A percentile compares a stretch with the other conserved stretches of the same genome.
These are phyloP conservation scores for Orthosia gothica DNA, from an alignment of 2,888 invertebrate genomes.

Conservation along the genomic window DNA sequence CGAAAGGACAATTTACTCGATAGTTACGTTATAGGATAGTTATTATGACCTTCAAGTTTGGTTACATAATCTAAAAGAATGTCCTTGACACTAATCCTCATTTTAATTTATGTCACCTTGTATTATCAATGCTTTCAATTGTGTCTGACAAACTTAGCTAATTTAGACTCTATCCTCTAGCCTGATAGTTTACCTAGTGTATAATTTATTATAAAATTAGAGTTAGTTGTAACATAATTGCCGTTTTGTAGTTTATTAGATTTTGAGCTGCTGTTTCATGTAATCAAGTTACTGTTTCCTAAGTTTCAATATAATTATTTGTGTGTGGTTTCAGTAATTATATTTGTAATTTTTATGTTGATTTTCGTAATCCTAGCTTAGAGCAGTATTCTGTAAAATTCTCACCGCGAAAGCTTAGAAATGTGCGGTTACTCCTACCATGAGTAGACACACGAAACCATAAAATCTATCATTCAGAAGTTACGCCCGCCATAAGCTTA, in stretches of 20 bases:
- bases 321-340: neutral
- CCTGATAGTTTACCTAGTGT: slow-evolving; percentile 10
- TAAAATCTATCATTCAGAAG: too few species aligned
- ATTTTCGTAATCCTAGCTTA: neutral
- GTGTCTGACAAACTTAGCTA: slow-evolving; percentile 19
- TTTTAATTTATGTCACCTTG: neutral
- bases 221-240: slow-evolving; percentile 15
- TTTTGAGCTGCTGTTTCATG: slow-evolving; percentile 4
- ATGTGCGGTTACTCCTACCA: too few species aligned
- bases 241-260: slow-evolving; percentile 21
- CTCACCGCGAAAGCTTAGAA: neutral
- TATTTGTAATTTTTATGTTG: neutral
- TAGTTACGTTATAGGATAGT: neutral
- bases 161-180: slow-evolving; percentile 15
- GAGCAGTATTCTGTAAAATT: neutral
- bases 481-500: too few species aligned
- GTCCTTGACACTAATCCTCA: neutral
- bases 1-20: neutral
- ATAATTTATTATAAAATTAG: slow-evolving; percentile 30
- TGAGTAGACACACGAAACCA: too few species aligned
- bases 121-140: slow-evolving; percentile 1
- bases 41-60: neutral
- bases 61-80: neutral
- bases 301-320: neutral
- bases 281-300: neutral